Percentiles rank a stretch among this genome's conserved stretches.
Evolutionary conservation across 2,113 vertebrate species (phyloP).

Genomic region (Centropristis striata): DNA sequence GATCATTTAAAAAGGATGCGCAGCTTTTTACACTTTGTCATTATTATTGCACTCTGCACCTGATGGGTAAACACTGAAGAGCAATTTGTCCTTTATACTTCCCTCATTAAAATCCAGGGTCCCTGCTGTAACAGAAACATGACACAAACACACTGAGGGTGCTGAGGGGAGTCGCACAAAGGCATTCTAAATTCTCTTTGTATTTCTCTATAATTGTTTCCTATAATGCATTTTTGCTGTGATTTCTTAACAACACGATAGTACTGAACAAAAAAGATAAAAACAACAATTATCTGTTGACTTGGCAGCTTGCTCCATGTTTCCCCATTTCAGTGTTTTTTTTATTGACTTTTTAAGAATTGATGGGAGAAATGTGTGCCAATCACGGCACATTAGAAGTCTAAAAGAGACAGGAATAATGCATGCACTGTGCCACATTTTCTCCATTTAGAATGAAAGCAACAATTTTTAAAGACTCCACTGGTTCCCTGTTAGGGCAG

Average conservation of each 20-base stretch:
- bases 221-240: background rate
- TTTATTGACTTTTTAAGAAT: slow-evolving; percentile 20
- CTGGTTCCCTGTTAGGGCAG: background rate
- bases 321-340: slow-evolving; percentile 20
- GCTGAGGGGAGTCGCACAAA: background rate
- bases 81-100: slow-evolving; percentile 1
- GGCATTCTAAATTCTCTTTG: background rate
- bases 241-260: background rate
- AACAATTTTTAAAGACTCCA: slow-evolving; percentile 9
- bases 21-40: background rate
- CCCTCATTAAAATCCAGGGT: background rate
- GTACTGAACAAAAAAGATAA: background rate
- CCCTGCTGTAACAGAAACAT: slow-evolving; percentile 6
- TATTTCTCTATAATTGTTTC: background rate
- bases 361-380: slow-evolving; percentile 37
- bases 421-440: slow-evolving; percentile 3
- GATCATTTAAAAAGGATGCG: background rate
- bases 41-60: slow-evolving; percentile 14
- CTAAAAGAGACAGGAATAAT: slow-evolving; percentile 6
- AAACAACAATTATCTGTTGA: slow-evolving; percentile 8
- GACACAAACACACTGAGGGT: slow-evolving; percentile 2
- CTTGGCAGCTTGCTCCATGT: background rate
- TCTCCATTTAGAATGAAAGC: slow-evolving; percentile 23
- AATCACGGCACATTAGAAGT: slow-evolving; percentile 16
- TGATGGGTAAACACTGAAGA: slow-evolving; percentile 23